Conservation (phyloP, 2,888 invertebrate genomes). For the Lamproptera curius region DNA sequence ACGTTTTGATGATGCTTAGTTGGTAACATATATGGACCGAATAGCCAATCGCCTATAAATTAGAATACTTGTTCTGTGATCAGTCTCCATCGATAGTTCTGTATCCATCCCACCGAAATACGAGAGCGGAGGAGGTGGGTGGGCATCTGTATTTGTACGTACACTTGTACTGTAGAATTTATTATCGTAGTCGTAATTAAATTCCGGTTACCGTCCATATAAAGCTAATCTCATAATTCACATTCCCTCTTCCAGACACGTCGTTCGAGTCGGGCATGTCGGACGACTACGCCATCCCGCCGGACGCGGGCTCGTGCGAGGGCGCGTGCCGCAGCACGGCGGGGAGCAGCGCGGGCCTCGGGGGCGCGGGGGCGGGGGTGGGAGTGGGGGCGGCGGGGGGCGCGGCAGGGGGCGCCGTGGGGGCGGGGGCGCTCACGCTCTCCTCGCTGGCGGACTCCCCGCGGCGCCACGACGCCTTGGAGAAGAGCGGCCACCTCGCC, state of each 20-base stretch:
- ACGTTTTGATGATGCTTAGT: too few species aligned
- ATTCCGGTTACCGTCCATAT: too few species aligned
- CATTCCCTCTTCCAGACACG: constrained; percentile 80
- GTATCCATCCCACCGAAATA: too few species aligned
- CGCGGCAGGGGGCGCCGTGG: constrained; percentile 26
- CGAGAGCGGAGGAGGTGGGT: too few species aligned
- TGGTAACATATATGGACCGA: too few species aligned
- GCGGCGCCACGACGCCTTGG: constrained; percentile 84
- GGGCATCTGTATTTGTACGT: too few species aligned
- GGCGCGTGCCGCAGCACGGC: constrained; percentile 87
- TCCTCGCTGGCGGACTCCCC: constrained; percentile 54
- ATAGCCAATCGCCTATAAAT: too few species aligned
- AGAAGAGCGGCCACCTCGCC: constrained; percentile 92
- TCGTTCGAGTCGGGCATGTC: constrained; percentile 96
- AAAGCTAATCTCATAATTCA: too few species aligned
- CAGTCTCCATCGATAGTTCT: too few species aligned
- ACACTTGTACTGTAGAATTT: too few species aligned
- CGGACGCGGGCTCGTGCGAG: constrained; percentile 92
- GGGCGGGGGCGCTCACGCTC: constrained; percentile 20
- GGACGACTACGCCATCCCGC: constrained; percentile 97
- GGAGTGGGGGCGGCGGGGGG: constrained; percentile 49
- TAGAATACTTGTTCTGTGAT: too few species aligned
- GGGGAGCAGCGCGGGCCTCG: constrained; percentile 77
- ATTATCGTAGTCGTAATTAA: too few species aligned
- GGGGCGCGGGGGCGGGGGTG: constrained; percentile 74